Evolutionary conservation across 2,888 invertebrate species (phyloP).

Genomic region (Spicauda simplicius): DNA sequence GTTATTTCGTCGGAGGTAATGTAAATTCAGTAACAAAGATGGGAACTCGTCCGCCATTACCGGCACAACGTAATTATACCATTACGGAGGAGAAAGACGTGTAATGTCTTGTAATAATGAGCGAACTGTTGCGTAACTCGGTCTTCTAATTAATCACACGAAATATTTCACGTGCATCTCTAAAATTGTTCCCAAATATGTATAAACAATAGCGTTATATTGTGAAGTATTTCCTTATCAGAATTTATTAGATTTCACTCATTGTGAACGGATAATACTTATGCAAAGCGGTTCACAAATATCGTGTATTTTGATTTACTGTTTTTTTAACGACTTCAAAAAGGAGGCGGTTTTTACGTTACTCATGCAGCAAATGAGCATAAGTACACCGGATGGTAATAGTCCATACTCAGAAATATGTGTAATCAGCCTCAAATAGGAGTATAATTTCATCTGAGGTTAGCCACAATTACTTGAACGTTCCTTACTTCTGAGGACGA

Average conservation of each 20-base stretch:
- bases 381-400: no score
- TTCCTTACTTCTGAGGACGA: no score
- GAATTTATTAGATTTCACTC: slow-evolving; percentile 16
- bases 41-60: slow-evolving; percentile 45
- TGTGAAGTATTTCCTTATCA: slow-evolving; percentile 10
- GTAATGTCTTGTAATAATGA: slow-evolving; percentile 56
- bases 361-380: no score
- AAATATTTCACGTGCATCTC: slow-evolving; percentile 30
- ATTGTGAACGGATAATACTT: background rate
- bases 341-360: no score
- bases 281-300: background rate
- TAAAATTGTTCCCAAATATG: slow-evolving; percentile 17
- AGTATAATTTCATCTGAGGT: no score
- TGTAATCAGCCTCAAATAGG: no score
- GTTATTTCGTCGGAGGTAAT: slow-evolving; percentile 11
- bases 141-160: slow-evolving; percentile 46
- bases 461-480: no score
- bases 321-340: no score
- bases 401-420: no score
- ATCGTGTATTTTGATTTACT: no score
- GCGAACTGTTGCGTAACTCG: slow-evolving; percentile 53
- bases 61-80: slow-evolving; percentile 43
- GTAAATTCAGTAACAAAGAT: slow-evolving; percentile 46
- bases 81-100: slow-evolving; percentile 57
- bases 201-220: slow-evolving; percentile 3